These are phyloP conservation scores for Tadarida brasiliensis DNA, from an alignment of 2,797 vertebrate species.

Conservation along the genomic window DNA sequence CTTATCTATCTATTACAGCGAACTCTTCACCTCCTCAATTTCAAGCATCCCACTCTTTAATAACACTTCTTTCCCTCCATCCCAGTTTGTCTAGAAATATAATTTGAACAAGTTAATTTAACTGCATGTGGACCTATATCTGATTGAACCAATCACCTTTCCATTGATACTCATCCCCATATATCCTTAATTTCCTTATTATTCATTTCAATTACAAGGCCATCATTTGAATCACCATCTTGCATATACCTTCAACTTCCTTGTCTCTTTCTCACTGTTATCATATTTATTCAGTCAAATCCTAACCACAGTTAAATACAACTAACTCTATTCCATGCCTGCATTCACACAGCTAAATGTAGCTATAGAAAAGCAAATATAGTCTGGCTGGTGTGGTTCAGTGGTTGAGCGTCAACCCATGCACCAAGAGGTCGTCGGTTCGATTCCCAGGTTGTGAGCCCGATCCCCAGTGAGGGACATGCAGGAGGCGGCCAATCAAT, in stretches of 20 bases:
- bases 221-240: background rate
- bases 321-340: background rate
- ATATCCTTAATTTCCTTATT: background rate
- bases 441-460: no score
- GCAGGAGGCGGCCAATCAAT: no score
- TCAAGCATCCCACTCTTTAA: background rate
- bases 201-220: background rate
- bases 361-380: background rate
- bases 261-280: background rate
- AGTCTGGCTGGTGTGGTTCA: no score
- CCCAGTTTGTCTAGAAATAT: background rate
- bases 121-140: background rate
- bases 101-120: background rate
- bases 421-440: no score
- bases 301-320: background rate
- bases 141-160: background rate
- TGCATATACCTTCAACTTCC: background rate
- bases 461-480: no score
- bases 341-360: background rate
- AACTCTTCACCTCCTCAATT: background rate
- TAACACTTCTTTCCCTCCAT: background rate
- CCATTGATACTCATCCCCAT: background rate
- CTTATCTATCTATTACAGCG: background rate
- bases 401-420: no score
- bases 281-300: background rate